Percentiles rank a stretch among this genome's conserved stretches.
Conservation (phyloP, 2,113 vertebrate species). For the Dolichotis patagonum region DNA sequence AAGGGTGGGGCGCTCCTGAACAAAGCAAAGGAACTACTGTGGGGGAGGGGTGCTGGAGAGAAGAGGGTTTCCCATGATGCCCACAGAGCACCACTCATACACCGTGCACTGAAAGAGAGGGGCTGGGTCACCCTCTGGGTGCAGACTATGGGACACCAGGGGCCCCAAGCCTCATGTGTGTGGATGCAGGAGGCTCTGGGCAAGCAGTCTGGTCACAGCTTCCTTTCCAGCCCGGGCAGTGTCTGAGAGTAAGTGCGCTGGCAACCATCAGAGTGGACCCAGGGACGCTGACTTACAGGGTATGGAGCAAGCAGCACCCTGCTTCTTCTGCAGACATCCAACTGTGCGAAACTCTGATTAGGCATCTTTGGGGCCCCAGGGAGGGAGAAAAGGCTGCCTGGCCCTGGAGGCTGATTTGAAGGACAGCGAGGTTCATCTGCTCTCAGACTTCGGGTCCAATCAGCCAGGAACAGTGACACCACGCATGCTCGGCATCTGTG, state of each 20-base stretch:
- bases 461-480: neutral
- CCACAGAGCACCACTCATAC: fast-evolving
- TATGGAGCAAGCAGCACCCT: neutral
- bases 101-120: fast-evolving
- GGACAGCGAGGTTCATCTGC: neutral
- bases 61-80: fast-evolving
- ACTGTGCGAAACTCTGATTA: neutral
- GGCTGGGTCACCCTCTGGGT: fast-evolving
- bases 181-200: neutral
- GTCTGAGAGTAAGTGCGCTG: fast-evolving
- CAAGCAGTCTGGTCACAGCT: neutral
- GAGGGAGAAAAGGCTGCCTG: neutral
- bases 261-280: neutral
- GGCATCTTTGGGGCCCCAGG: slow-evolving; percentile 29
- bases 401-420: neutral
- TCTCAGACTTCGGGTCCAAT: too few species aligned
- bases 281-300: too few species aligned
- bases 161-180: fast-evolving
- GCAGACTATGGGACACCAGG: fast-evolving
- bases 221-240: neutral
- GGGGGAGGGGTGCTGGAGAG: too few species aligned
- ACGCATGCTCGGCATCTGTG: fast-evolving
- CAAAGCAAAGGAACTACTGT: fast-evolving
- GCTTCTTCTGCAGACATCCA: too few species aligned
- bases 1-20: neutral